Conservation (phyloP, 2,888 invertebrate species). For the Andrena minutula region DNA sequence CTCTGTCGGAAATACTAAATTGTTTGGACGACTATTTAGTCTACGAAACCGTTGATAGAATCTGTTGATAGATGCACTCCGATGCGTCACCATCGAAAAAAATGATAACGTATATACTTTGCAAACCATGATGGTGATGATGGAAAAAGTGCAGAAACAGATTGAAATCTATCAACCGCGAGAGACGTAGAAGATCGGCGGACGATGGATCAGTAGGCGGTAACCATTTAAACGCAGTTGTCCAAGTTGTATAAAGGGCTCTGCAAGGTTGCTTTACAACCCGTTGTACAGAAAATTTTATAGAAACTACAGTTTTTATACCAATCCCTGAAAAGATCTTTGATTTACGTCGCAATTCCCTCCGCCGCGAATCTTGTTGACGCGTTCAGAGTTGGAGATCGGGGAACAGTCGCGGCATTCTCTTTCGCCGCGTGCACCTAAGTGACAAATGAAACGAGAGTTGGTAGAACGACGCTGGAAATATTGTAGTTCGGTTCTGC, state of each 20-base stretch:
- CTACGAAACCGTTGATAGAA: not conserved
- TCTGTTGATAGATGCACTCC: not conserved
- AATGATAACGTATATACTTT: not conserved
- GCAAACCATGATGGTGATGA: not conserved
- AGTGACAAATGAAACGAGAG: not conserved
- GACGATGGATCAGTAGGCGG: not conserved
- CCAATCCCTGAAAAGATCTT: not conserved
- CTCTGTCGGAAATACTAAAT: not conserved
- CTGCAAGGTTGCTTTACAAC: slow-evolving; percentile 6
- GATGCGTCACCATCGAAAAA: not conserved
- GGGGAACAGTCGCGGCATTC: not conserved
- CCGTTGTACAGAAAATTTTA: slow-evolving; percentile 7
- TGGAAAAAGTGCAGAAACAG: not conserved
- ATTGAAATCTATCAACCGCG: not conserved
- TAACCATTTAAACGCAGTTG: not conserved
- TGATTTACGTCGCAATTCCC: not conserved
- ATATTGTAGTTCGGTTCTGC: not conserved
- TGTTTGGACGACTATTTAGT: not conserved
- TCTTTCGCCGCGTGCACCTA: no score
- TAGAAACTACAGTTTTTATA: slow-evolving; percentile 15
- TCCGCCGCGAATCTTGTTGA: not conserved
- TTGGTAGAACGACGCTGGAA: not conserved
- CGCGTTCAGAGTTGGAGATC: not conserved
- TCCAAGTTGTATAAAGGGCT: not conserved
- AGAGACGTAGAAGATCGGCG: not conserved